phyloP scores from a whole-genome alignment of 2,888 invertebrate genomes.

The Dolomedes plantarius region DNA sequence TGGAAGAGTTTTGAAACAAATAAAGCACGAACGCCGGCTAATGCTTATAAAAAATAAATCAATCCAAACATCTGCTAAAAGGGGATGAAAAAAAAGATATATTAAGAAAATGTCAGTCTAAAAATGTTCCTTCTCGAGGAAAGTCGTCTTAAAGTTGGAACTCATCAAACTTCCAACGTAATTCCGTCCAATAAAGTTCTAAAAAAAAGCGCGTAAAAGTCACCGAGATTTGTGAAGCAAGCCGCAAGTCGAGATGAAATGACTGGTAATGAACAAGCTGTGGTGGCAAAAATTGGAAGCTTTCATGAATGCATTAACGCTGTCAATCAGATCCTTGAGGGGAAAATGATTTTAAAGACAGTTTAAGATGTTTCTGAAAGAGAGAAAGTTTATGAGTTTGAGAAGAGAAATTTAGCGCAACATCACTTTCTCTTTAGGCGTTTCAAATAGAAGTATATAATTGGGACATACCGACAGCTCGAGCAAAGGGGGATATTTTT shows the following conservation, averaged over 20 bases:
- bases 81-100: too few relatives aligned
- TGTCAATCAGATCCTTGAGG: neutral
- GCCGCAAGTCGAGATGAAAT: too few relatives aligned
- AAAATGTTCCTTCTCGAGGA: too few relatives aligned
- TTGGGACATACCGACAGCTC: too few relatives aligned
- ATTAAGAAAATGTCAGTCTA: neutral
- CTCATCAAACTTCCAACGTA: neutral
- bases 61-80: too few relatives aligned
- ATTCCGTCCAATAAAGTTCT: neutral
- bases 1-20: too few relatives aligned
- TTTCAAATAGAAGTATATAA: too few relatives aligned
- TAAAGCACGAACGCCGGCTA: too few relatives aligned
- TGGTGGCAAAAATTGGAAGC: neutral
- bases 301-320: slow-evolving; percentile 2
- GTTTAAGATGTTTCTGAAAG: neutral
- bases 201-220: neutral
- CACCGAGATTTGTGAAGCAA: neutral
- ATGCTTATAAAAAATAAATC: too few relatives aligned
- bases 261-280: neutral
- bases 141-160: too few relatives aligned
- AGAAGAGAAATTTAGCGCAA: neutral
- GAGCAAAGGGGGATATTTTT: too few relatives aligned
- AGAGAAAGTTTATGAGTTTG: neutral
- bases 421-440: too few relatives aligned
- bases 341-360: neutral